These are phyloP conservation scores for Tryphoninae sp. DNA, from an alignment of 2,888 invertebrate species.

Conservation along the genomic window DNA sequence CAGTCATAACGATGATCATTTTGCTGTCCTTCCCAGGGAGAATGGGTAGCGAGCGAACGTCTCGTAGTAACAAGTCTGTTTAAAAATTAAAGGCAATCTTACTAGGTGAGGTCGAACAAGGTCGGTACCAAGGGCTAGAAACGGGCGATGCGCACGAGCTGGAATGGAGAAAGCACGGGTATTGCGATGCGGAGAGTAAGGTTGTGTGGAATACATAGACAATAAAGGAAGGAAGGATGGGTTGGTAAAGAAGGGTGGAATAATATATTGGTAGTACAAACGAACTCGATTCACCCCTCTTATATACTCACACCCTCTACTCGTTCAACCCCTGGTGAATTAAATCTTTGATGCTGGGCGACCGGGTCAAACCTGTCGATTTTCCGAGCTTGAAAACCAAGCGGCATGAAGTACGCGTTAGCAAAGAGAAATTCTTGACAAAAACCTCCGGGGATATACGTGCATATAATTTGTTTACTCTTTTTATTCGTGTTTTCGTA, in stretches of 20 bases:
- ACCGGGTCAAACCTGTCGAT: constrained; percentile 72
- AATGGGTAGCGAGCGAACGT: constrained; percentile 44
- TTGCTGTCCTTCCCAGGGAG: not conserved
- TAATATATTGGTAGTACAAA: constrained; percentile 62
- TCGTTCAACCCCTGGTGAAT: constrained; percentile 70
- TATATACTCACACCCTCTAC: constrained; percentile 37
- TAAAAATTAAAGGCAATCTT: constrained; percentile 77
- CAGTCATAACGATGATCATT: constrained; percentile 2
- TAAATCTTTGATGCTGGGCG: constrained; percentile 74
- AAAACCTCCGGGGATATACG: constrained; percentile 25
- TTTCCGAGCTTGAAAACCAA: constrained; percentile 45
- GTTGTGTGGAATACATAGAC: constrained; percentile 49
- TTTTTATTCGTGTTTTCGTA: constrained; percentile 1
- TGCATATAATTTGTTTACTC: not conserved
- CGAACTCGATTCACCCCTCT: constrained; percentile 44
- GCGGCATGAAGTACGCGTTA: constrained; percentile 5
- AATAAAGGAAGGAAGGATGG: constrained; percentile 39
- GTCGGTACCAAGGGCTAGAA: constrained; percentile 59
- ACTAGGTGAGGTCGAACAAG: constrained; percentile 68
- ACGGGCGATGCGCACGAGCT: constrained; percentile 45
- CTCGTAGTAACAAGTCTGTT: constrained; percentile 73
- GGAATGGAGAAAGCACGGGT: constrained; percentile 61
- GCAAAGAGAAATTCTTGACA: constrained; percentile 25
- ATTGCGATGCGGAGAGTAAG: constrained; percentile 45
- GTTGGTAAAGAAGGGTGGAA: constrained; percentile 31